Evolutionary conservation across 2,797 vertebrate genomes (phyloP).

Genomic region (Natrix natrix): DNA sequence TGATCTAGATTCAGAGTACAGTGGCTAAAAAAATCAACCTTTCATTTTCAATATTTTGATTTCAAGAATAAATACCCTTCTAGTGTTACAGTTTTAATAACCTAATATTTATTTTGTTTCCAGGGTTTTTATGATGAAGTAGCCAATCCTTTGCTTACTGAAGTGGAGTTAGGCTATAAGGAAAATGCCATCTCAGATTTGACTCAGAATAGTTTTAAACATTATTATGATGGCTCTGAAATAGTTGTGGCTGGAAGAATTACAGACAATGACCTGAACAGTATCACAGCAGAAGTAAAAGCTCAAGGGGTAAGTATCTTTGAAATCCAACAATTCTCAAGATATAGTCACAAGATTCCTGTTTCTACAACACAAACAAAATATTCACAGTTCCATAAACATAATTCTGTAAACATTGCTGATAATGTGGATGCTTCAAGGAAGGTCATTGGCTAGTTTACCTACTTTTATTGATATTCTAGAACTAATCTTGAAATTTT

Average conservation of each 20-base stretch:
- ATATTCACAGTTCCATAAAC: background rate
- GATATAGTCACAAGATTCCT: background rate
- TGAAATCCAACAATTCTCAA: background rate
- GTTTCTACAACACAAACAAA: background rate
- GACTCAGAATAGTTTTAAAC: constrained; percentile 80
- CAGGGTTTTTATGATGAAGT: constrained; percentile 92
- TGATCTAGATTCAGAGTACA: background rate
- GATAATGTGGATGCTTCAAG: background rate
- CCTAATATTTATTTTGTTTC: background rate
- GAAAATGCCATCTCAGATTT: constrained; percentile 76
- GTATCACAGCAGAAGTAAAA: constrained; percentile 78
- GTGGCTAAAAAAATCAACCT: background rate
- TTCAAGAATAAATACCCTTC: background rate
- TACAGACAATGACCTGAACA: constrained; percentile 68
- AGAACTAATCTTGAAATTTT: background rate
- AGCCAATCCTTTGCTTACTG: constrained; percentile 79
- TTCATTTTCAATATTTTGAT: background rate
- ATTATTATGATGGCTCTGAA: constrained; percentile 87
- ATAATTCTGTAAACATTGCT: background rate
- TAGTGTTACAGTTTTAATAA: background rate
- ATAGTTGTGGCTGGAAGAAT: constrained; percentile 89
- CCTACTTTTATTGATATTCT: background rate
- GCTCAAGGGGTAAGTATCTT: constrained; percentile 79
- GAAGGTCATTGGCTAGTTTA: background rate
- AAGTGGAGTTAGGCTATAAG: constrained; percentile 81